Conservation (phyloP, 2,113 vertebrate species). For the Mus pahari region DNA sequence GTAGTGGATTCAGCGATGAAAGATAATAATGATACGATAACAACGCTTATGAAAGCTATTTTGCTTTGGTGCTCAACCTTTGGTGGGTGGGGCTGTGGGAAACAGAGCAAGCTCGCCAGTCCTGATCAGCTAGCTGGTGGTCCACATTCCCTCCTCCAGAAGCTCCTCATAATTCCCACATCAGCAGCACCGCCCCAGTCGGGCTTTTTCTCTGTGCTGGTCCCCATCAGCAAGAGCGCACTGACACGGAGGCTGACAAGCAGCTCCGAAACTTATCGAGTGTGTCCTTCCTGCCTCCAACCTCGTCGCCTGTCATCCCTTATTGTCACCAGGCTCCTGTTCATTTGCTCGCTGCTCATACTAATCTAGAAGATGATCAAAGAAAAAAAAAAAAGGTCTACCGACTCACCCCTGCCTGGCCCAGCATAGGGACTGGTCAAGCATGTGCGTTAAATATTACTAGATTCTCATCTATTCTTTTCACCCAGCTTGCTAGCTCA, state of each 20-base stretch:
- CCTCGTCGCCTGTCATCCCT: slow-evolving; percentile 54
- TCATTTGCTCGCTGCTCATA: neutral
- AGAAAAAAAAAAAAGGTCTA: slow-evolving; percentile 63
- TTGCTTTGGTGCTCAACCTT: slow-evolving; percentile 37
- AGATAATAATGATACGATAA: slow-evolving; percentile 71
- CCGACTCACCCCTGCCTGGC: slow-evolving; percentile 29
- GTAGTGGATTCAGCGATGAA: slow-evolving; percentile 60
- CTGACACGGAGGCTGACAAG: slow-evolving; percentile 56
- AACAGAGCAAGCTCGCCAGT: slow-evolving; percentile 43
- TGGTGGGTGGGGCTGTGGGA: neutral
- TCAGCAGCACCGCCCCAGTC: slow-evolving; percentile 59
- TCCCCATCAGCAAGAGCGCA: slow-evolving; percentile 17
- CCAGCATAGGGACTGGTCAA: neutral
- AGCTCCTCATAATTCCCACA: slow-evolving; percentile 40
- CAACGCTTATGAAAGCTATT: slow-evolving; percentile 45
- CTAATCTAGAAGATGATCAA: neutral
- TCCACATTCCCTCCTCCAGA: slow-evolving; percentile 7
- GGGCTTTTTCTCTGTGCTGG: neutral
- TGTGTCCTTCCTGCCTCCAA: slow-evolving; percentile 51
- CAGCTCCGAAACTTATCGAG: slow-evolving; percentile 7
- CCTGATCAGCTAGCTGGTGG: neutral
- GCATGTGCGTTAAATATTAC: slow-evolving; percentile 7
- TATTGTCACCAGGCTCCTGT: slow-evolving; percentile 40
- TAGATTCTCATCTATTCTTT: slow-evolving; percentile 72
- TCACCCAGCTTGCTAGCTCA: neutral